Evolutionary conservation across 2,888 invertebrate genomes (phyloP), one percentile per base, ranked within the genome.

Genomic region (Erebia ligea): DNA sequence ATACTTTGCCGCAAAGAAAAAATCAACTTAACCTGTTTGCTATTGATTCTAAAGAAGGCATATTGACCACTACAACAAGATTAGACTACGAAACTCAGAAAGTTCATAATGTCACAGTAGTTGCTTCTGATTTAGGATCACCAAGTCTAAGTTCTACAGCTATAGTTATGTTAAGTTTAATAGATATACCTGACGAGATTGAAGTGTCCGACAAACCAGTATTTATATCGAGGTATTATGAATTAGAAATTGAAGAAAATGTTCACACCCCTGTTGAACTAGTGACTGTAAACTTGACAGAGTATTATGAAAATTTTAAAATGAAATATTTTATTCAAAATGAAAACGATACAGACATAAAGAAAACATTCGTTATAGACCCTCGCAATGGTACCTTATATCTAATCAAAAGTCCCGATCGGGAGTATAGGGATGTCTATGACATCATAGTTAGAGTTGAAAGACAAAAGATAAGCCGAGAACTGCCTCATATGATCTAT

Each of bases 11-110:
- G 0, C 95, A 96, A 73, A 94, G 94, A 74, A 95, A 95, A 74
- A 94, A 95, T 79, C 93, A 94, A 54, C 88, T 95, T 0, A 94
- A 94, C 80, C 86, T 96, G 58, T 98, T 98, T 82, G 94, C 96
- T 21, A 96, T 98, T 66, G 98, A 98, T 84, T 97, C 97, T 0
- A 96, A 97, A 80, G 97, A 98, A 81, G 98, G 98, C 11, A 94
- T 96, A 1, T 95, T 98, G 0, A 96, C 96, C 9, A 97, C 97
- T 0, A 95, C 96, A 1, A 95, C 95, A 0, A 95, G 95, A 80
- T 87, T 97, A 59, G 96, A 97, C 80, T 97, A 95, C 82, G 97
- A 97, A 87, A 92, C 87, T 40, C 94, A 95, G 79, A 92, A 92
- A 40, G 84, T 93, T 2, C 95, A 97, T 80, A 97, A 97, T 81